These are phyloP conservation scores for Lutraria lutraria DNA, from an alignment of 2,888 invertebrate species.

Conservation along the genomic window DNA sequence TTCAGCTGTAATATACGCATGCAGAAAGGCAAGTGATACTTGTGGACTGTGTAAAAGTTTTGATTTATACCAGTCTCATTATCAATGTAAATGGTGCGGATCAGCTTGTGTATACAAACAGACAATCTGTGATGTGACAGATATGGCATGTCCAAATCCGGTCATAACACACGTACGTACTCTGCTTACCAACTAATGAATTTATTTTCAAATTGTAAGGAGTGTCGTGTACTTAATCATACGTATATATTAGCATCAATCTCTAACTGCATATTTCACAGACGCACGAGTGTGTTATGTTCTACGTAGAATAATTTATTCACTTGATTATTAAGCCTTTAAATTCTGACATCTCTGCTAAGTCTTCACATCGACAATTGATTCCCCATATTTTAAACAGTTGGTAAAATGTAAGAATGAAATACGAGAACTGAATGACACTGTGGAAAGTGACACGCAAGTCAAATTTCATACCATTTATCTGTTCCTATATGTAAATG, in stretches of 20 bases:
- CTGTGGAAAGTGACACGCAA: no score
- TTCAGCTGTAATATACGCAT: conserved; percentile 56
- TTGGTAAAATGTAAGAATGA: neutral
- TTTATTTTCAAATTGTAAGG: neutral
- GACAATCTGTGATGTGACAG: neutral
- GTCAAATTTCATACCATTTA: neutral
- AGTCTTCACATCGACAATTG: neutral
- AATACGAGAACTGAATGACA: neutral
- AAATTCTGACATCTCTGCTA: neutral
- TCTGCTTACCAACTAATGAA: neutral
- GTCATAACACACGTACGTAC: conserved; percentile 36
- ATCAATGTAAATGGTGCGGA: conserved; percentile 54
- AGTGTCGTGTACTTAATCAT: neutral
- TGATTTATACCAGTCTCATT: conserved; percentile 26
- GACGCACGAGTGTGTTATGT: neutral
- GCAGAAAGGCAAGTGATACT: conserved; percentile 38
- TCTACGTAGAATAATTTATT: neutral
- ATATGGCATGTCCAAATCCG: conserved; percentile 33
- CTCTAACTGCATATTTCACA: neutral
- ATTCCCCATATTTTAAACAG: neutral
- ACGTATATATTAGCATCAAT: neutral
- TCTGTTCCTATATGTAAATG: neutral
- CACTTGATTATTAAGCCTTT: neutral
- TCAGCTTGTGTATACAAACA: conserved; percentile 28
- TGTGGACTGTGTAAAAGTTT: conserved; percentile 63